phyloP scores from a whole-genome alignment of 2,797 vertebrate species.

The Diceros bicornis region DNA sequence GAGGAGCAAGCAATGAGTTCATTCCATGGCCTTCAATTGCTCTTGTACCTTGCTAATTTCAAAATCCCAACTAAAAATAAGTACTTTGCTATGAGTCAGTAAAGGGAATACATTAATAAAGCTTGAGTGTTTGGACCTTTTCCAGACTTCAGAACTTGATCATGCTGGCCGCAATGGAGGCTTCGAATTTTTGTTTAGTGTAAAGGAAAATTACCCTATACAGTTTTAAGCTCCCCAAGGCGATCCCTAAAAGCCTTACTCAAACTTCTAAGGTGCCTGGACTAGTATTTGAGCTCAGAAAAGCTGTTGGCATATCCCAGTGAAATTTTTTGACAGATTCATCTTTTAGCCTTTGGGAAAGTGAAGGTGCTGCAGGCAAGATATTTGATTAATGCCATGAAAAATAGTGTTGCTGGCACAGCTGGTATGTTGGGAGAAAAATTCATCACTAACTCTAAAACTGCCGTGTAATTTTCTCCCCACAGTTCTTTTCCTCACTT shows the following conservation, averaged over 20 bases:
- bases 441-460: conserved; percentile 93
- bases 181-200: conserved; percentile 84
- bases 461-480: conserved; percentile 92
- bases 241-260: conserved; percentile 86
- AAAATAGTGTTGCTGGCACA: conserved; percentile 93
- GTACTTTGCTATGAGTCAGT: conserved; percentile 82
- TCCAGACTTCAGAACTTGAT: conserved; percentile 83
- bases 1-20: conserved; percentile 66
- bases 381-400: conserved; percentile 93
- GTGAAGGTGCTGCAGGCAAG: conserved; percentile 91
- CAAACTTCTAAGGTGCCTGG: conserved; percentile 85
- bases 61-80: conserved; percentile 85
- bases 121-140: conserved; percentile 78
- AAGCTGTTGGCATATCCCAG: conserved; percentile 90
- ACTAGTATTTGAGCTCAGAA: conserved; percentile 87
- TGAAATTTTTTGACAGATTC: conserved; percentile 92
- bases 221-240: conserved; percentile 87
- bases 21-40: conserved; percentile 80
- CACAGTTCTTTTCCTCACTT: conserved; percentile 90
- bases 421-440: conserved; percentile 93
- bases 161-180: conserved; percentile 54
- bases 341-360: conserved; percentile 91
- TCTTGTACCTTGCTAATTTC: conserved; percentile 86
- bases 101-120: conserved; percentile 87
- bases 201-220: conserved; percentile 86